phyloP scores from a whole-genome alignment of 2,797 vertebrate genomes.

The Leptodactylus fallax region DNA sequence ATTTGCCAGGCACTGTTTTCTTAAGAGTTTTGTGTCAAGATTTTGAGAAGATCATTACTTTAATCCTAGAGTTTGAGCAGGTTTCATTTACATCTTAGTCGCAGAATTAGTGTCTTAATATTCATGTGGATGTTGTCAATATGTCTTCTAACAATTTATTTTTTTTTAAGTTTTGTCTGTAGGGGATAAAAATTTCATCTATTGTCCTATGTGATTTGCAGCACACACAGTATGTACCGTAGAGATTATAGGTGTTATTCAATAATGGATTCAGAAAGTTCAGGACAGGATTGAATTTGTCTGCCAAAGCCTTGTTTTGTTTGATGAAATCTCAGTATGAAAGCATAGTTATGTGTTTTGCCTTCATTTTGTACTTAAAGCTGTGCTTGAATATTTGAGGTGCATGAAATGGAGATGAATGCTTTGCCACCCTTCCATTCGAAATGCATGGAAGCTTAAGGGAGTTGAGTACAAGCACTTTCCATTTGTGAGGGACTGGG shows the following conservation, averaged over 20 bases:
- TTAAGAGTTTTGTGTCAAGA: background rate
- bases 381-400: slow-evolving; percentile 55
- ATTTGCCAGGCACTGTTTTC: background rate
- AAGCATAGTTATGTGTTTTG: slow-evolving; percentile 59
- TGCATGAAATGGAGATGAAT: slow-evolving; percentile 61
- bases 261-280: slow-evolving; percentile 30
- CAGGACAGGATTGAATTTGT: slow-evolving; percentile 45
- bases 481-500: slow-evolving; percentile 51
- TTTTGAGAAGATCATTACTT: background rate
- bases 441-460: slow-evolving; percentile 54
- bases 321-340: slow-evolving; percentile 47
- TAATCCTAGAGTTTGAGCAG: slow-evolving; percentile 4
- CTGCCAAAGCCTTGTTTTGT: slow-evolving; percentile 49
- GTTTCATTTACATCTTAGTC: background rate
- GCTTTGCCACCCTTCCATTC: slow-evolving; percentile 51
- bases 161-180: background rate
- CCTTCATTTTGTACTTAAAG: slow-evolving; percentile 46
- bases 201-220: slow-evolving; percentile 31
- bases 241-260: slow-evolving; percentile 13
- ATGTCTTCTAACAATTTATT: background rate
- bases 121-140: background rate
- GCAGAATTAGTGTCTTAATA: background rate
- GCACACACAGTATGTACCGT: slow-evolving; percentile 21
- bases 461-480: slow-evolving; percentile 54
- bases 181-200: slow-evolving; percentile 13